phyloP scores from a whole-genome alignment of 1,140 invertebrate genomes.

The Aradophagus sp. region DNA sequence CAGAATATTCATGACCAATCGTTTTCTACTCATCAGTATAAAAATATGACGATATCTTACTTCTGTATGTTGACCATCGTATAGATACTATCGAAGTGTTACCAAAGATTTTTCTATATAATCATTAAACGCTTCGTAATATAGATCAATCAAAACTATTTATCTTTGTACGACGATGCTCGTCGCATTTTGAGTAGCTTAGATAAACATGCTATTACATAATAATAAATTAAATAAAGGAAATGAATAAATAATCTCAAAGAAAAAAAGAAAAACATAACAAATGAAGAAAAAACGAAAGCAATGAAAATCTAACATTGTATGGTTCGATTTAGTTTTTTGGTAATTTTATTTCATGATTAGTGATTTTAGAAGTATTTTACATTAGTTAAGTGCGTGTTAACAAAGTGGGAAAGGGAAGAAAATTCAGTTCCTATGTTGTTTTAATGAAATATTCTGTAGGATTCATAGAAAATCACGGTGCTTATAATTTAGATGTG shows the following conservation, averaged over 20 bases:
- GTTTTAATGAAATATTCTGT: too few relatives aligned
- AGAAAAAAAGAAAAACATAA: not conserved
- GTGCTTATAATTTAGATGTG: constrained; percentile 6
- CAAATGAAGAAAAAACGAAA: too few relatives aligned
- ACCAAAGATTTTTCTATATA: constrained; percentile 43
- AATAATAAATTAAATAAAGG: constrained; percentile 8
- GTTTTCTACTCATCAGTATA: constrained; percentile 7
- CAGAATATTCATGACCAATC: constrained; percentile 7
- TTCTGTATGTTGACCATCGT: too few relatives aligned
- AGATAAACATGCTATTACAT: constrained; percentile 11
- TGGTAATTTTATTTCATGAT: too few relatives aligned
- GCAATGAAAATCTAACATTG: too few relatives aligned
- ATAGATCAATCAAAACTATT: constrained; percentile 13
- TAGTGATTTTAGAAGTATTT: too few relatives aligned
- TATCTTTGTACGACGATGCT: constrained; percentile 32
- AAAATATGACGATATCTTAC: constrained; percentile 2
- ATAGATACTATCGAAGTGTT: constrained; percentile 28
- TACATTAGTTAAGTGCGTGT: too few relatives aligned
- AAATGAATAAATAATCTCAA: constrained; percentile 8
- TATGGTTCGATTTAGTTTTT: constrained; percentile 10
- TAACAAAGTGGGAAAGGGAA: not conserved
- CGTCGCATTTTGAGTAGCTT: constrained; percentile 40
- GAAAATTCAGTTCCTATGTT: constrained; percentile 26
- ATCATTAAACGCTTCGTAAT: constrained; percentile 16
- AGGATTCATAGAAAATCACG: constrained; percentile 10